Conservation (phyloP, 2,113 vertebrate species). For the Callospermophilus lateralis region DNA sequence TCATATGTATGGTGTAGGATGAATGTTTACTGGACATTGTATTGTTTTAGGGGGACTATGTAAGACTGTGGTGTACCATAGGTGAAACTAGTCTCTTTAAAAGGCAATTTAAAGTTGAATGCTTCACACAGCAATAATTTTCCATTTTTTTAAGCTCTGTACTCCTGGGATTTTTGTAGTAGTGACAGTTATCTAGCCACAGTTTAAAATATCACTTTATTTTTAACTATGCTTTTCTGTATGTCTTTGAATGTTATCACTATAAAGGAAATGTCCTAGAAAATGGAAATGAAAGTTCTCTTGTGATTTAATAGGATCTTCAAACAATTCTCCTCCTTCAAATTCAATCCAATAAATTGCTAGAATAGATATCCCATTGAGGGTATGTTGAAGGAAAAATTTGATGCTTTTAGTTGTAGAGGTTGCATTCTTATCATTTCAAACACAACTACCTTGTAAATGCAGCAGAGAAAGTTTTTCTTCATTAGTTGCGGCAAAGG, state of each 20-base stretch:
- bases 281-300: conserved; percentile 33
- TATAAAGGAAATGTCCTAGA: background rate
- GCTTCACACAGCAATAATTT: conserved; percentile 2
- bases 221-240: background rate
- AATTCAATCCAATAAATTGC: background rate
- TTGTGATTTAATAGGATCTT: conserved; percentile 16
- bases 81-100: conserved; percentile 20
- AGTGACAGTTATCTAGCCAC: background rate
- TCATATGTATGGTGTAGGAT: background rate
- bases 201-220: background rate
- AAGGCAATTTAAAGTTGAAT: conserved; percentile 12
- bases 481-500: background rate
- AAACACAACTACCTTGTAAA: background rate
- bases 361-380: background rate
- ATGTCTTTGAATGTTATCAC: background rate
- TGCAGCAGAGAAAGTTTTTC: background rate
- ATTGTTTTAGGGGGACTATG: background rate
- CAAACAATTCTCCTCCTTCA: background rate
- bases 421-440: background rate
- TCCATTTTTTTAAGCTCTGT: background rate
- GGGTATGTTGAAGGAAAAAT: background rate
- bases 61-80: background rate
- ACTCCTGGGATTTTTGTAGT: background rate
- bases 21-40: background rate
- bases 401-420: background rate